Evolutionary conservation across 2,113 vertebrate species (phyloP).

Genomic region (Danio rerio): GRCz12tu NC_133193.1:9856501-9857000

Average conservation of each 20-base stretch:
- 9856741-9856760: slow-evolving; percentile 55
- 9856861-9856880: slow-evolving; percentile 55
- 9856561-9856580: slow-evolving; percentile 46
- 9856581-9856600: slow-evolving; percentile 21
- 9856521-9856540: slow-evolving; percentile 40
- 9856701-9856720: slow-evolving; percentile 21
- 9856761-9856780: slow-evolving; percentile 56
- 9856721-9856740: slow-evolving; percentile 23
- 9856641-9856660: slow-evolving; percentile 32
- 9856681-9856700: slow-evolving; percentile 40
- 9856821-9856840: neutral
- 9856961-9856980: neutral
- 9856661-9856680: slow-evolving; percentile 28
- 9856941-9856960: too few relatives aligned
- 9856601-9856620: slow-evolving; percentile 28
- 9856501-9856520: slow-evolving; percentile 57
- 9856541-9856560: slow-evolving; percentile 35
- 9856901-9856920: neutral
- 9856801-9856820: slow-evolving; percentile 26
- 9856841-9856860: neutral
- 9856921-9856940: too few relatives aligned
- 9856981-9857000: too few relatives aligned
- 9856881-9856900: slow-evolving; percentile 34
- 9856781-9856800: slow-evolving; percentile 57
- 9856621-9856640: slow-evolving; percentile 39